Evolutionary conservation across 2,113 vertebrate species (phyloP).

Genomic region (Xenopus laevis): DNA sequence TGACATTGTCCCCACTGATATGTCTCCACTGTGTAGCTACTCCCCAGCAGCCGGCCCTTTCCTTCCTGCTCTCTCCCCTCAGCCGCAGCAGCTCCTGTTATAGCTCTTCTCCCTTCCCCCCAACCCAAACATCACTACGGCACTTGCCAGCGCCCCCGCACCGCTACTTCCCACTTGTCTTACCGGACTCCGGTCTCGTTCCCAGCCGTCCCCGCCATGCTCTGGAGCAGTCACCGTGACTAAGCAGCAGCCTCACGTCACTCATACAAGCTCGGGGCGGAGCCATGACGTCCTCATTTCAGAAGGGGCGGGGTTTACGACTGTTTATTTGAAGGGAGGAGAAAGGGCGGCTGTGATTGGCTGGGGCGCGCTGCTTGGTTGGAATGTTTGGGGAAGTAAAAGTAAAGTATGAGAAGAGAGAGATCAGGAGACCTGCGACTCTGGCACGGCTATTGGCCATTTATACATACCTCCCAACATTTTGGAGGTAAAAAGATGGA

Average conservation of each 20-base stretch:
- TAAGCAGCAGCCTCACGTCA: conserved; percentile 5
- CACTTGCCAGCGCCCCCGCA: neutral
- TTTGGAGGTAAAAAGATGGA: too few species aligned
- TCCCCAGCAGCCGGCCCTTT: neutral
- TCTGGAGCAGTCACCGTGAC: conserved; percentile 6
- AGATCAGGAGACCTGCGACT: too few species aligned
- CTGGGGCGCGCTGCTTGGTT: neutral
- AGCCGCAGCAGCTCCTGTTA: neutral
- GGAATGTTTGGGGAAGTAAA: conserved; percentile 31
- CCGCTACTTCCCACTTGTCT: neutral
- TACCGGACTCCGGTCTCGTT: neutral
- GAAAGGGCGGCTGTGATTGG: neutral
- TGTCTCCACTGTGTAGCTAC: neutral
- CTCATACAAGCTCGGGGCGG: neutral
- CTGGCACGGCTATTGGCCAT: too few species aligned
- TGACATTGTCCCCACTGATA: neutral
- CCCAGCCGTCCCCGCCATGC: conserved; percentile 6
- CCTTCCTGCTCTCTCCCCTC: neutral
- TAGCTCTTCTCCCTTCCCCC: neutral
- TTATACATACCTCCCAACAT: too few species aligned
- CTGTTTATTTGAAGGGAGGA: neutral
- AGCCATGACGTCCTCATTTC: neutral
- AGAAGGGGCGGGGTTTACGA: neutral
- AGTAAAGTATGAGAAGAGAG: neutral
- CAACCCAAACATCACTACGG: too few species aligned